Evolutionary conservation across 2,888 invertebrate species (phyloP).

Genomic region (Physocephala rufipes): DNA sequence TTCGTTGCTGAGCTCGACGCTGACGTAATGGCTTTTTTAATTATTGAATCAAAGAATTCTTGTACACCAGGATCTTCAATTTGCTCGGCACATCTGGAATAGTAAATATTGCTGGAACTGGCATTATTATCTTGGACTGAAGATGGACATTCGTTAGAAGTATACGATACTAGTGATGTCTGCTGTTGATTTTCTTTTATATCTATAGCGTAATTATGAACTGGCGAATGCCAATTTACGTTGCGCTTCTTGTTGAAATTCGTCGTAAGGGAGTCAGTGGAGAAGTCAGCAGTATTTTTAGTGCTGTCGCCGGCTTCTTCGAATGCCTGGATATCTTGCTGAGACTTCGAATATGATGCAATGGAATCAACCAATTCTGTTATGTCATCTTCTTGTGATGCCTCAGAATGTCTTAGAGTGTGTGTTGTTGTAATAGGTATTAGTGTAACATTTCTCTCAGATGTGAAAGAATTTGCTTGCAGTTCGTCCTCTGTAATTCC

Average conservation of each 20-base stretch:
- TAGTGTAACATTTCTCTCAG: too few relatives aligned
- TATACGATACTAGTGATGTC: slow-evolving; percentile 47
- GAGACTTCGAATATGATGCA: slow-evolving; percentile 27
- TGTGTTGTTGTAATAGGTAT: background rate
- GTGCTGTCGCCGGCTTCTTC: slow-evolving; percentile 36
- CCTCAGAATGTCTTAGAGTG: background rate
- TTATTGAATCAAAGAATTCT: slow-evolving; percentile 50
- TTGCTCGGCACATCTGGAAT: slow-evolving; percentile 37
- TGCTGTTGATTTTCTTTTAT: slow-evolving; percentile 57
- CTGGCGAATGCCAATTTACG: slow-evolving; percentile 65
- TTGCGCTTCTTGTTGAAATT: slow-evolving; percentile 58
- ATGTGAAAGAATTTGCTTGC: background rate
- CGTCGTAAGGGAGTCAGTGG: slow-evolving; percentile 36
- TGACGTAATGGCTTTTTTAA: slow-evolving; percentile 41
- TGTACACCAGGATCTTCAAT: slow-evolving; percentile 47
- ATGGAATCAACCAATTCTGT: background rate
- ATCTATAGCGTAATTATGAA: slow-evolving; percentile 58
- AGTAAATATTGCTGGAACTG: slow-evolving; percentile 22
- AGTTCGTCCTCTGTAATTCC: background rate
- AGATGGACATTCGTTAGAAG: slow-evolving; percentile 44
- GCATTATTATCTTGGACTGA: slow-evolving; percentile 28
- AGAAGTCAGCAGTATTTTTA: slow-evolving; percentile 14
- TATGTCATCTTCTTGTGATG: slow-evolving; percentile 5
- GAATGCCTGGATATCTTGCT: slow-evolving; percentile 43
- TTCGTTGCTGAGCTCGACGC: background rate